Evolutionary conservation across 2,113 vertebrate species (phyloP), one percentile per base, ranked within the genome.

Genomic region (Turdus rufiventris): DNA sequence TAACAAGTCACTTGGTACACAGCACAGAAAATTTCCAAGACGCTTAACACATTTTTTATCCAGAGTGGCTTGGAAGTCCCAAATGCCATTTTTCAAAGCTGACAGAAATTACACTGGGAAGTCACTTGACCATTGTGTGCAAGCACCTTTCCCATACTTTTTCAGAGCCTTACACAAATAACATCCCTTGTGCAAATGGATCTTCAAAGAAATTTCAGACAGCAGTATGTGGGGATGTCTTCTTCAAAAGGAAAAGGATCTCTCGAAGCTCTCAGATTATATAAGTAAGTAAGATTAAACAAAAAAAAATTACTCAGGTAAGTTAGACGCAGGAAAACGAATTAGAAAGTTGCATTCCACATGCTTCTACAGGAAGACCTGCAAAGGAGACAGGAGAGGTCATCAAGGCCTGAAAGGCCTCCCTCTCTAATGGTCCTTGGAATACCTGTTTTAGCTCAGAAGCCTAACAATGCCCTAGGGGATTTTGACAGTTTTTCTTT

Each of bases 361-460:
- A 23, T 65, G 57, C 54, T 93, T 91, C 72, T 50, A 18, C 1
- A 31, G 45, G 54, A 88, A 63, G 65, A 74, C 10, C 3, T 5
- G 68, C 31, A 92, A 85, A 71, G 40, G 26, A 53, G 62, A 56
- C 13, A 14, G 12, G 29, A 58, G 43, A 71, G 76, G 71, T 43
- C 65, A 96, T 84, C 85, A 85, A 62, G 85, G 85, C 34, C 60
- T 96, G 93, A 96, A 97, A 93, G 76, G 85, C 74, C 96, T 96
- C 97, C 93, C 92, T 97, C 89, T 85, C 97, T 96, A 97, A 95
- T 96, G 91, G 95, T 93, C 90, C 90, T 61, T 88, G 91, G 93
- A 95, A 92, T 93, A 95, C 88, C 89, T 93, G 83, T 74, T 94
- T 82, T 68, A 56, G 66, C 74, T 87, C 93, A 96, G 94, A 96